Base-by-base conservation (phyloP, 2,888 invertebrate genomes). In the Dendrolimus houi region DNA sequence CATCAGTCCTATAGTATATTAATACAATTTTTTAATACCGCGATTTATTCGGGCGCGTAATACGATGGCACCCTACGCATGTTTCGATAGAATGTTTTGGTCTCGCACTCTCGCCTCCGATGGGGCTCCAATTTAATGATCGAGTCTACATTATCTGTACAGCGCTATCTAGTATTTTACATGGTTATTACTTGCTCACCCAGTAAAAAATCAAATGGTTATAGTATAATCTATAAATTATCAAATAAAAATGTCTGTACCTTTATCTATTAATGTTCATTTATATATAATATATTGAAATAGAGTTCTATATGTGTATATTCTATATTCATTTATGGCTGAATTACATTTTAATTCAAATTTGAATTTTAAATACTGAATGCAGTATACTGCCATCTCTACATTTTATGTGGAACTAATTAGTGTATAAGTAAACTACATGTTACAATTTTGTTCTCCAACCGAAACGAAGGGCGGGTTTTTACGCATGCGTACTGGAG, bases 401-500 rank as follows among this genome's bases (percentile, higher is more conserved):
- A 8, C 29, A 17, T 52, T 54, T 9, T 9, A 7, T 9, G 2
- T 14, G 12, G 52, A 68, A 73, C 63, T 60, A 55, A 9, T 52
- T 17, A 14, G 52, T 53, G 55, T 52, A 47, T 14, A 55, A 14
- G 42, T 55, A 29, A 9, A 40, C 47, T 52, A 12, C 14, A 52
- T 14, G n/a, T n/a, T 53, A 55, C 55, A 55, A 59, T 58, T 53
- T 58, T 55, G 8, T 41, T 63, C 63, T 64, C 77, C 76, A 78
- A 75, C 75, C 72, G 70, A 68, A 67, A 59, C 64, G 69, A 72
- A 77, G 77, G 75, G 73, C 73, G 68, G 29, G 64, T 63, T 75
- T 79, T 74, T 83, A 87, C 88, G 84, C 88, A 79, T 81, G 89
- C 88, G 88, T 77, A 67, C 60, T 77, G 75, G 83, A 77, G 86